Percentiles rank a stretch among this genome's conserved stretches.
Evolutionary conservation across 2,888 invertebrate species (phyloP).

Genomic region (Pinctada fucata): DNA sequence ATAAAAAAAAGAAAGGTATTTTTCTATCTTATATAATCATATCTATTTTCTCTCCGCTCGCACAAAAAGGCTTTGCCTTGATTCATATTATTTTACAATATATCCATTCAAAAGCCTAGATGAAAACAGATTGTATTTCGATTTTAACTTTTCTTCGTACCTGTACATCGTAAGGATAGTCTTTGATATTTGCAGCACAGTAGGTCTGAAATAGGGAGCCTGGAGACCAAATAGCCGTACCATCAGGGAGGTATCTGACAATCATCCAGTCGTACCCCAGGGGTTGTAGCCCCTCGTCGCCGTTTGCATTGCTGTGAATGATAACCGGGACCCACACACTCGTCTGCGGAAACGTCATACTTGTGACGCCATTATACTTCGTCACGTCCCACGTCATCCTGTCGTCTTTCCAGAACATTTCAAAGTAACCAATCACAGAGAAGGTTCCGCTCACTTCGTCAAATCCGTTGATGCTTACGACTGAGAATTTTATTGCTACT

Average conservation of each 20-base stretch:
- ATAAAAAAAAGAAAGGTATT: too few relatives aligned
- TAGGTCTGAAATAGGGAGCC: conserved; percentile 19
- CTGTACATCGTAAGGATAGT: conserved; percentile 36
- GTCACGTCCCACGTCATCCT: conserved; percentile 35
- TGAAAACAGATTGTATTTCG: too few relatives aligned
- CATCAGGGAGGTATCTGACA: conserved; percentile 8
- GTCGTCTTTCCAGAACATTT: conserved; percentile 34
- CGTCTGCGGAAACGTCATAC: neutral
- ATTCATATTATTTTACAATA: too few relatives aligned
- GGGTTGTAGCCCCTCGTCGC: neutral
- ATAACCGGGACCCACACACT: conserved; percentile 39
- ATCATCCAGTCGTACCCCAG: conserved; percentile 1
- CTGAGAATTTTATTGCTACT: conserved; percentile 25
- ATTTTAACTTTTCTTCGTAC: too few relatives aligned
- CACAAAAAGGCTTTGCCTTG: too few relatives aligned
- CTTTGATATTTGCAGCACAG: conserved; percentile 31
- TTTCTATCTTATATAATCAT: too few relatives aligned
- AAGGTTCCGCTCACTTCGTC: conserved; percentile 38
- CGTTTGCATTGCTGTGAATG: conserved; percentile 22
- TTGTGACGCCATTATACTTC: conserved; percentile 22
- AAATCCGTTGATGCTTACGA: conserved; percentile 39
- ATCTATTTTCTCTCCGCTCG: too few relatives aligned
- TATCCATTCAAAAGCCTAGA: too few relatives aligned
- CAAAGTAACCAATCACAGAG: conserved; percentile 27
- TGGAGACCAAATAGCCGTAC: conserved; percentile 13